These are phyloP conservation scores for Frankliniella fusca DNA, from an alignment of 2,888 invertebrate genomes.

Conservation along the genomic window DNA sequence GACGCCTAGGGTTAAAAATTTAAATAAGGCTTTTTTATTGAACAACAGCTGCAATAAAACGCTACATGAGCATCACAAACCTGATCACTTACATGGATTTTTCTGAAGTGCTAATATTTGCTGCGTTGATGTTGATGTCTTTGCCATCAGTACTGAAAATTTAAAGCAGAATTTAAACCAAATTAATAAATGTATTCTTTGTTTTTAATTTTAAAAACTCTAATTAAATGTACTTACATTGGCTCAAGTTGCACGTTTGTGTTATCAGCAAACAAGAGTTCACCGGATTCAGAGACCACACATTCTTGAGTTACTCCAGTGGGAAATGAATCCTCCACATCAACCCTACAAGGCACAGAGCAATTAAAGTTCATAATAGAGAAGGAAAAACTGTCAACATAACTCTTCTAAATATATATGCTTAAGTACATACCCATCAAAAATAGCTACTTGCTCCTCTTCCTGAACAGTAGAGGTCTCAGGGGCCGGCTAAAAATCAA, in stretches of 20 bases:
- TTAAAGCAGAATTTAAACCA: too few species aligned
- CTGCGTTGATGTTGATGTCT: too few species aligned
- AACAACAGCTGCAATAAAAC: too few species aligned
- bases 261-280: background rate
- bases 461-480: background rate
- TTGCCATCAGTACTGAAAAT: too few species aligned
- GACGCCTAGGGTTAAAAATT: too few species aligned
- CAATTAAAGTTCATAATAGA: background rate
- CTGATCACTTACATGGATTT: too few species aligned
- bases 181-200: background rate
- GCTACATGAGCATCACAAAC: too few species aligned
- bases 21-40: too few species aligned
- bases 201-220: background rate
- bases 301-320: background rate
- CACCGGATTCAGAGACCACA: background rate
- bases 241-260: background rate
- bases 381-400: background rate
- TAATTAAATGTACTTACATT: background rate
- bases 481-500: too few species aligned
- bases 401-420: background rate
- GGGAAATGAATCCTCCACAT: background rate
- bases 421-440: background rate
- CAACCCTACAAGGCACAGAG: background rate
- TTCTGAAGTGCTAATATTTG: too few species aligned
- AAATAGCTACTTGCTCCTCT: background rate